These are phyloP conservation scores for Cossypha niveicapilla DNA, from an alignment of 2,797 vertebrate species.

Conservation along the genomic window DNA sequence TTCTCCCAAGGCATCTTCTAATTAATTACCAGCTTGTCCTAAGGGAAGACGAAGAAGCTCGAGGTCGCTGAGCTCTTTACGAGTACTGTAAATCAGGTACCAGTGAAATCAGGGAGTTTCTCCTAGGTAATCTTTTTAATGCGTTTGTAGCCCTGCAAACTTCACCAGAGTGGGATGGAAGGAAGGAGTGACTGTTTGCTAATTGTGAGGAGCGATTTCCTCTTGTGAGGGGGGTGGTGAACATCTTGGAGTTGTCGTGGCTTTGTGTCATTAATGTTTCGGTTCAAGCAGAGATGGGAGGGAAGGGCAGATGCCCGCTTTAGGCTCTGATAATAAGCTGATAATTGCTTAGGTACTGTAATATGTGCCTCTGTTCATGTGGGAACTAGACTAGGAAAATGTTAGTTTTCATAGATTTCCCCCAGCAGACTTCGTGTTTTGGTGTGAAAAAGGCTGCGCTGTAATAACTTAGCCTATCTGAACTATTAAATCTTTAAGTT, in stretches of 20 bases:
- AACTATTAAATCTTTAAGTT: neutral
- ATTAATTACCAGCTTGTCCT: neutral
- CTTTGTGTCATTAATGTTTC: rapidly evolving
- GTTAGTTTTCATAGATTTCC: neutral
- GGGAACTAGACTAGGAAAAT: neutral
- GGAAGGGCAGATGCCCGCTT: neutral
- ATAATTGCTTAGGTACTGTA: neutral
- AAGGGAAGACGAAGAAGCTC: neutral
- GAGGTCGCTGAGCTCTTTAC: neutral
- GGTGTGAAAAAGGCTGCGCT: neutral
- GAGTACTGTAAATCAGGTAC: rapidly evolving
- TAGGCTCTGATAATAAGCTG: neutral
- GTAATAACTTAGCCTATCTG: neutral
- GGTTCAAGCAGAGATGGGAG: neutral
- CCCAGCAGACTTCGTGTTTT: neutral
- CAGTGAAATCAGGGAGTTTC: neutral
- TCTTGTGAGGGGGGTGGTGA: neutral
- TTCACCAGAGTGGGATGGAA: neutral
- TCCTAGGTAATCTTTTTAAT: neutral
- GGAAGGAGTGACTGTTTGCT: neutral
- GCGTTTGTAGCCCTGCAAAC: neutral
- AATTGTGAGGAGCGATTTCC: neutral
- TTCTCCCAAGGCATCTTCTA: neutral
- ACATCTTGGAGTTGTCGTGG: neutral
- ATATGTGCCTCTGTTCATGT: rapidly evolving